These are phyloP conservation scores for Microplitis mediator DNA, from an alignment of 1,140 invertebrate species.

Conservation along the genomic window DNA sequence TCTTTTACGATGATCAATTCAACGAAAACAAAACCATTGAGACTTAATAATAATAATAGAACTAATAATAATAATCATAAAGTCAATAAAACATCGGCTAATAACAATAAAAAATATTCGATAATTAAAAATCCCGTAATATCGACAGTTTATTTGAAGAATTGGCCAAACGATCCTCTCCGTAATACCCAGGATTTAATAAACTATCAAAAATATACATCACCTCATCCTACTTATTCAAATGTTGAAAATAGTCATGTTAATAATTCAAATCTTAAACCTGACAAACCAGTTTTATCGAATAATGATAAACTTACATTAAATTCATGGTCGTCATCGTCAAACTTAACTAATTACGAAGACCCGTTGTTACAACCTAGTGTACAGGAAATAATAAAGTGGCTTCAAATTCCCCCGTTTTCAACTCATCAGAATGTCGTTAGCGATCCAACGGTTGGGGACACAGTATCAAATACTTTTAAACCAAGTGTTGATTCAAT, in stretches of 20 bases:
- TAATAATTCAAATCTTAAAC: slow-evolving; percentile 7
- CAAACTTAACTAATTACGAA: slow-evolving; percentile 10
- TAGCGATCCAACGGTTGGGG: slow-evolving; percentile 8
- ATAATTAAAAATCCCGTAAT: slow-evolving; percentile 7
- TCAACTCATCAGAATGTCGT: slow-evolving; percentile 24
- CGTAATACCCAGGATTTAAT: slow-evolving; percentile 45
- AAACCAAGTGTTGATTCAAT: slow-evolving; percentile 42
- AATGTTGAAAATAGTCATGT: slow-evolving; percentile 9
- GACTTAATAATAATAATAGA: not conserved
- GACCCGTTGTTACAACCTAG: slow-evolving; percentile 29
- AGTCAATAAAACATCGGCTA: not conserved
- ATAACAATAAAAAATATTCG: not conserved
- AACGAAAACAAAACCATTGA: not conserved
- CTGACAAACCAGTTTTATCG: not conserved
- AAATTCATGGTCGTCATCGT: not conserved
- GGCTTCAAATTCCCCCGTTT: slow-evolving; percentile 48
- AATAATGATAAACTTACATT: not conserved
- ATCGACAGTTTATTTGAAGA: slow-evolving; percentile 39
- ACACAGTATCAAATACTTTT: slow-evolving; percentile 32
- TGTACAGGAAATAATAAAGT: slow-evolving; percentile 44
- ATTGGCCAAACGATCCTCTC: slow-evolving; percentile 48
- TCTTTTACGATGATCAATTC: not conserved
- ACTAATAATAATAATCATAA: not conserved
- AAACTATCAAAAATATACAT: slow-evolving; percentile 54
- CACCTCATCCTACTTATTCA: slow-evolving; percentile 28